Base-by-base conservation (phyloP, 2,797 vertebrate genomes). In the Neomorphus geoffroyi region DNA sequence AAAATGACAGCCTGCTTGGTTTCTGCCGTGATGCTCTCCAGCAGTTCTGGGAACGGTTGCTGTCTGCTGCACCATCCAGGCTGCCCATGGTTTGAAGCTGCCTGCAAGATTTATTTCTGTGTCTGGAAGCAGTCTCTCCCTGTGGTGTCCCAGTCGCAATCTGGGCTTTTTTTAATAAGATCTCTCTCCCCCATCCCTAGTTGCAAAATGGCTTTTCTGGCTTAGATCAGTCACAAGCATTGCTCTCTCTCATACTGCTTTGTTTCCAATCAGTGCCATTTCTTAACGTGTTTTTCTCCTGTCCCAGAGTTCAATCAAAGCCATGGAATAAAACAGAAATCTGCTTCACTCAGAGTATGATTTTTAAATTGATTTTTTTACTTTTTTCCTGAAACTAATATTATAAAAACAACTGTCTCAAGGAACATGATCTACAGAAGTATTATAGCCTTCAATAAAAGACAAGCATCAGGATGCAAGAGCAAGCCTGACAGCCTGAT, bases 31-130 rank as follows among this genome's bases (percentile, higher is more conserved):
- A n/a, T 6, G 88, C 80, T 80, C 69, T 64, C 89, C 33, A 10
- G 66, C 43, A 45, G 58, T 19, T 86, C 84, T 46, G 48, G 69
- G 41, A 73, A 83, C 46, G 60, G 30, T 19, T 86, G 71, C 73
- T 67, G 60, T 45, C 87, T 78, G 72, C 87, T 4, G 0, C 64
- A 37, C 60, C 2, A 3, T 32, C 65, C 81, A 88, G 57, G 45
- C n/a, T 50, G 53, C n/a, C 50, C 37, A 21, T n/a, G 70, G 56
- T n/a, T 89, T 78, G 72, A 71, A 93, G 60, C 81, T 60, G 89
- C 57, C 75, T 61, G 32, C 37, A 78, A 71, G 87, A 78, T 91
- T 92, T 53, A 87, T 92, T 91, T 89, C 83, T 41, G 51, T 60
- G 71, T 71, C 89, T 90, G 67, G 72, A 58, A 66, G 65, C 61